These are phyloP conservation scores for Caenorhabditis wallacei DNA, from an alignment of 2,888 invertebrate genomes.

Conservation along the genomic window DNA sequence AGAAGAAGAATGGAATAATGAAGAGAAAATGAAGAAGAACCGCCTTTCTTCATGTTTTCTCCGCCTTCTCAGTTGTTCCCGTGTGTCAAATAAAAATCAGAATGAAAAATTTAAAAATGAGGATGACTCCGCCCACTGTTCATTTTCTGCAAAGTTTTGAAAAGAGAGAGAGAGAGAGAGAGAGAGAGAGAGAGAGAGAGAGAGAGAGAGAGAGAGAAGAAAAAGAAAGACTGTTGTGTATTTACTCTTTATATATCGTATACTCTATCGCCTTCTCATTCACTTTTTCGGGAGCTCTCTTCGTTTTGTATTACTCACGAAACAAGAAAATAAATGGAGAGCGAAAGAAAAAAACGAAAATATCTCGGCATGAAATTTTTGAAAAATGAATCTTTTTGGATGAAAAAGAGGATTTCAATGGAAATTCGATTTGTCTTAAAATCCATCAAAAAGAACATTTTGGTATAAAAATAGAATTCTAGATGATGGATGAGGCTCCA, in stretches of 20 bases:
- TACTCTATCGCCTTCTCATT: constrained; percentile 21
- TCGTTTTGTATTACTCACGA: constrained; percentile 52
- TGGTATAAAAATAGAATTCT: no score
- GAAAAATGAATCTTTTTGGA: background rate
- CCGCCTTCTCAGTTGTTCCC: background rate
- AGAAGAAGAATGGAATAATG: background rate
- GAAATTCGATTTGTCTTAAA: background rate
- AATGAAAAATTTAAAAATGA: constrained; percentile 16
- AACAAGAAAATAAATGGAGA: constrained; percentile 20
- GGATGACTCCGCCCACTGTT: constrained; percentile 9
- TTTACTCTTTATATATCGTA: constrained; percentile 42
- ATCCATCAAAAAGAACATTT: no score
- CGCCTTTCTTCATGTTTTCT: no score
- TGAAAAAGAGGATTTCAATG: background rate
- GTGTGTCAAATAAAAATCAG: constrained; percentile 9
- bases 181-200: no score
- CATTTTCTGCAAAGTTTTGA: background rate
- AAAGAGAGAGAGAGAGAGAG: background rate
- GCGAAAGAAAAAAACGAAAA: constrained; percentile 31
- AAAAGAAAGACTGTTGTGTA: constrained; percentile 28
- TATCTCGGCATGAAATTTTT: constrained; percentile 31
- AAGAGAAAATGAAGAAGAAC: constrained; percentile 14
- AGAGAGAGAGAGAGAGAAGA: background rate
- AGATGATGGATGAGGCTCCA: no score
- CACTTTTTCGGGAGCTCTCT: constrained; percentile 3